Evolutionary conservation across 1,140 invertebrate species (phyloP), one percentile per base, ranked within the genome.

Genomic region (Eumeta japonica): DNA sequence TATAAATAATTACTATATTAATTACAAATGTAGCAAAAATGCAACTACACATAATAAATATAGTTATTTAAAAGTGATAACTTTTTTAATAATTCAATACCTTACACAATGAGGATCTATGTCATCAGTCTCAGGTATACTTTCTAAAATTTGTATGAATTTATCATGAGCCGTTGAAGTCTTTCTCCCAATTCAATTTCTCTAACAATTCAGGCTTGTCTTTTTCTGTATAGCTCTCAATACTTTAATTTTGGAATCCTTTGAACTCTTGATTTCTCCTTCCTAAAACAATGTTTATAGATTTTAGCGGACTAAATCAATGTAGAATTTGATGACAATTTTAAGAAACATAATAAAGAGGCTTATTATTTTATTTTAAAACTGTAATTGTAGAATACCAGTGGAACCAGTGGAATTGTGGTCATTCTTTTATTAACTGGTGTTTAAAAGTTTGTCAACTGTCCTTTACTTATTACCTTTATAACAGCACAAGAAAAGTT

Each of bases 211-310:
- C 83, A 15, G 85, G 82, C 35, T 81, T 78, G 54, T 94, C 90
- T 54, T 87, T 62, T 92, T 95, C 52, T 91, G 83, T 39, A 97
- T 83, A 11, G 88, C 82, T 48, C 87, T 87, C 91, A 91, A 99
- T 97, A 43, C 81, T 83, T 84, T 94, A 92, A 71, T 94, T 94
- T 4, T 93, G 87, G 55, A 88, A 84, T 32, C 83, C 80, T 55
- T 86, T 85, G 52, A 98, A 89, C 59, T 98, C 89, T 42, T 88
- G 80, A 47, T 93, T 89, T 48, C 91, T 76, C 32, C 94, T 78
- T 20, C 78, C 81, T 82, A 30, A 34, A 16, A 34, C 4, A 34
- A 15, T 30, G 12, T 30, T 14, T n/a, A n/a, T n/a, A n/a, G n/a
- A 7, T n/a, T 24, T 24, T n/a, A 24, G n/a, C 20, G 7, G n/a